phyloP scores from a whole-genome alignment of 2,888 invertebrate species.

The Ochropleura plecta region DNA sequence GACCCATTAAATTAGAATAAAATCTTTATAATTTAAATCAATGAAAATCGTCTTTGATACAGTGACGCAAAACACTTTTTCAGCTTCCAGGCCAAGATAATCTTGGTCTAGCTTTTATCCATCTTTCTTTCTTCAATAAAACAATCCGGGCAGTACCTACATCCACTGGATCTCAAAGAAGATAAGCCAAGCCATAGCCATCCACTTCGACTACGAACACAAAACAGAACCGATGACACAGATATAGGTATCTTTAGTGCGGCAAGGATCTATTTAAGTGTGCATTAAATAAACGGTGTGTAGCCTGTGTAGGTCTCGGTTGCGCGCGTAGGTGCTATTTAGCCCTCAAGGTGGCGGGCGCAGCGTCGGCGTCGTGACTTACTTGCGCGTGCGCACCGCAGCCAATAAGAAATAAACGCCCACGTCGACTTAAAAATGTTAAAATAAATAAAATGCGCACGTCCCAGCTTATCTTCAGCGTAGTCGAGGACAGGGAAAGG shows the following conservation, averaged over 20 bases:
- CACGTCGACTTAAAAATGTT: conserved; percentile 86
- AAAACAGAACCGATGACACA: conserved; percentile 42
- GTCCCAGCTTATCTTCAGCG: conserved; percentile 87
- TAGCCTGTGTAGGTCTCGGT: conserved; percentile 62
- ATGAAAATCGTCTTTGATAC: neutral
- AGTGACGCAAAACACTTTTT: neutral
- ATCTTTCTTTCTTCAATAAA: conserved; percentile 2
- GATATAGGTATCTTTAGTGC: conserved; percentile 49
- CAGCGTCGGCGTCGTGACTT: conserved; percentile 89
- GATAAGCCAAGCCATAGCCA: conserved; percentile 22
- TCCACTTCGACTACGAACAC: neutral
- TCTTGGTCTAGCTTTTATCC: neutral
- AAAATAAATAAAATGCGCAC: conserved; percentile 91
- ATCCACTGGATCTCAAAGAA: conserved; percentile 18
- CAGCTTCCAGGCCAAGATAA: neutral
- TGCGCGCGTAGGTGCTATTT: conserved; percentile 86
- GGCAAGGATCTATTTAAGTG: conserved; percentile 70
- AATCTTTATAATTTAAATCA: neutral
- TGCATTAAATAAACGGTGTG: conserved; percentile 76
- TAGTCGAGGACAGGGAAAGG: conserved; percentile 82
- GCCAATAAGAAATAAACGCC: conserved; percentile 80
- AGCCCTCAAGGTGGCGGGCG: conserved; percentile 88
- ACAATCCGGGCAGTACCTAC: neutral
- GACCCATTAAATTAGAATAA: neutral
- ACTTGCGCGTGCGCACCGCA: conserved; percentile 79